Evolutionary conservation across 2,797 vertebrate genomes (phyloP), one percentile per base, ranked within the genome.

Genomic region (Urosaurus nigricauda): DNA sequence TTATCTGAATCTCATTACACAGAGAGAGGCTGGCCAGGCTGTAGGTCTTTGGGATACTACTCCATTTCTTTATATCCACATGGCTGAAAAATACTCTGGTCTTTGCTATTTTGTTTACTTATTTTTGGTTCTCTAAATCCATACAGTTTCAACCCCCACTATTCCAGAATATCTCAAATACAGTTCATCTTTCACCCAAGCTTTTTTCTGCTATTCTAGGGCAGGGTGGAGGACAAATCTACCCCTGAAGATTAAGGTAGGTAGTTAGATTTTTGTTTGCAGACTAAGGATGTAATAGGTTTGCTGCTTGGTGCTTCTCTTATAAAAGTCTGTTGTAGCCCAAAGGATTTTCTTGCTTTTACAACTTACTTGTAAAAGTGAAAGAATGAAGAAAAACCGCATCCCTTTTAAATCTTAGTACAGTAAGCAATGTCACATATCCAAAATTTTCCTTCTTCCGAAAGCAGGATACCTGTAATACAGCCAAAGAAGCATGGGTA

Each of bases 1-100:
- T n/a, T 82, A 8, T 58, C 43, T 86, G 35, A 86, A 86, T 89
- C 70, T 86, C 29, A n/a, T 8, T 40, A 32, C n/a, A 26, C 17
- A 78, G 21, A 71, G 83, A 8, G 19, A 73, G 7, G 21, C 2
- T 58, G 32, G 71, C 53, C 71, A 82, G 32, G 37, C 26, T 51
- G 70, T 73, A 75, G 16, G 29, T 63, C 21, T 53, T 73, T 68
- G 37, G 32, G 29, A 35, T 82, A 68, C 51, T 17, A n/a, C 1
- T 14, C 26, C 29, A 56, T 78, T 79, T 71, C 32, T 77, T 83
- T n/a, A 77, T 56, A 58, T 26, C 43, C 37, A 19, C 56, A 80
- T 58, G 24, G n/a, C 79, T 82, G 47, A 1, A 73, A 79, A 40
- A 47, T 40, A 47, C 63, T 84, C 26, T 88, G 60, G 19, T 79